Percentiles rank a stretch among this genome's conserved stretches.
These are phyloP conservation scores for Oncopodura yosiiana DNA, from an alignment of 1,140 invertebrate genomes.

Conservation along the genomic window DNA sequence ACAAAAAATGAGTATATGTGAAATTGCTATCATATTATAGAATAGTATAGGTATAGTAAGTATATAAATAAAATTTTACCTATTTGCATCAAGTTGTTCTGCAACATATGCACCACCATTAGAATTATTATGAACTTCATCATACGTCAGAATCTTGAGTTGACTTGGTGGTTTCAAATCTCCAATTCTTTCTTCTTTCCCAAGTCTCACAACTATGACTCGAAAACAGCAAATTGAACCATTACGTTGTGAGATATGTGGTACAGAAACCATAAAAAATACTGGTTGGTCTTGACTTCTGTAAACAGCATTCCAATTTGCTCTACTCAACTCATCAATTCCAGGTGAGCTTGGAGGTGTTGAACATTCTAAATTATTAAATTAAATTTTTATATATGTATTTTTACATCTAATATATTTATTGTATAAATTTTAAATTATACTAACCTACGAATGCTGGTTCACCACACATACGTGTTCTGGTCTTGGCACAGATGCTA, in stretches of 20 bases:
- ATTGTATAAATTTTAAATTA: too few relatives aligned
- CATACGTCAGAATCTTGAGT: constrained; percentile 56
- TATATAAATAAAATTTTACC: constrained; percentile 13
- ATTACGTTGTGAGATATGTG: constrained; percentile 67
- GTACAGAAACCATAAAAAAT: constrained; percentile 42
- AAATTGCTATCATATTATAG: too few relatives aligned
- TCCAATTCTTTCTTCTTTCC: constrained; percentile 51
- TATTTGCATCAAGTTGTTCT: constrained; percentile 56
- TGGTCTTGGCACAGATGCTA: constrained; percentile 53
- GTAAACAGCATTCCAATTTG: constrained; percentile 56
- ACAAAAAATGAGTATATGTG: constrained; percentile 2
- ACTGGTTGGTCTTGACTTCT: constrained; percentile 8
- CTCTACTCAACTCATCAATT: constrained; percentile 49
- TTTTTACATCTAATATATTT: too few relatives aligned
- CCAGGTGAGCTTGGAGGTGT: constrained; percentile 62
- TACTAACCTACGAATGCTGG: constrained; percentile 43
- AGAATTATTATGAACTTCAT: constrained; percentile 55
- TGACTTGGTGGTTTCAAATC: constrained; percentile 57
- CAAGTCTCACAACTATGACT: constrained; percentile 62
- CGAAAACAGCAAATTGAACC: constrained; percentile 74
- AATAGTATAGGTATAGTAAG: not conserved
- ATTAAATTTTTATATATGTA: too few relatives aligned
- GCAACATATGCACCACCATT: constrained; percentile 65
- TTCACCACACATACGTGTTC: constrained; percentile 56
- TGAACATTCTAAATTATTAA: constrained; percentile 50